Percentiles rank a stretch among this genome's conserved stretches.
Conservation (phyloP, 2,888 invertebrate species). For the Eutolmus rufibarbis region DNA sequence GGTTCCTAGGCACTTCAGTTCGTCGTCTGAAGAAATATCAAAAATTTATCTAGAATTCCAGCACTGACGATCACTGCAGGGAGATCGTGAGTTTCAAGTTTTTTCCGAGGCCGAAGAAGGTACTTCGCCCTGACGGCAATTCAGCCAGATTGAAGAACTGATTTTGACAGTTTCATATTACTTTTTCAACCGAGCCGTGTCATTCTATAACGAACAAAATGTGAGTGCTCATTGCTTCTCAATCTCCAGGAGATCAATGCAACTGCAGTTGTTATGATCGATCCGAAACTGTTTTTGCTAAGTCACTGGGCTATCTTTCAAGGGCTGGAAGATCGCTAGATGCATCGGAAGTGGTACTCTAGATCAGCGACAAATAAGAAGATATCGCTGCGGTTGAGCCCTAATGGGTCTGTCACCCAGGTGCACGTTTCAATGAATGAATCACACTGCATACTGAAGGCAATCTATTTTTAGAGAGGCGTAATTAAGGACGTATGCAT, state of each 20-base stretch:
- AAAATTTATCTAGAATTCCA: neutral
- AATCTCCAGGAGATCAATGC: neutral
- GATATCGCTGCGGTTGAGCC: neutral
- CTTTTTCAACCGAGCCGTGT: neutral
- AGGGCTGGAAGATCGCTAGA: neutral
- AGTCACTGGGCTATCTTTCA: neutral
- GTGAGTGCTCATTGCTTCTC: neutral
- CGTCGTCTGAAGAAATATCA: neutral
- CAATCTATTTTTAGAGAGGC: neutral
- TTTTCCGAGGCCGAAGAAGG: neutral
- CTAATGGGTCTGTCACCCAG: neutral
- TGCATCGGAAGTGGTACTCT: neutral
- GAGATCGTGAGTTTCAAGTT: neutral
- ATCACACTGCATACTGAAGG: neutral
- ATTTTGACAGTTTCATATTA: neutral
- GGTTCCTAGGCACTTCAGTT: neutral
- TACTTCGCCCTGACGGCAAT: neutral
- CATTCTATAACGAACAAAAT: neutral
- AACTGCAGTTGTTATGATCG: neutral
- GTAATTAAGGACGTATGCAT: neutral
- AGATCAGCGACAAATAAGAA: neutral
- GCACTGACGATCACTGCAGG: neutral
- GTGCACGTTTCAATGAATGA: conserved; percentile 10
- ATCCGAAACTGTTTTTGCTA: neutral
- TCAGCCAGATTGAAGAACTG: neutral